Evolutionary conservation across 2,888 invertebrate genomes (phyloP).

Genomic region (Lochmaea capreae): DNA sequence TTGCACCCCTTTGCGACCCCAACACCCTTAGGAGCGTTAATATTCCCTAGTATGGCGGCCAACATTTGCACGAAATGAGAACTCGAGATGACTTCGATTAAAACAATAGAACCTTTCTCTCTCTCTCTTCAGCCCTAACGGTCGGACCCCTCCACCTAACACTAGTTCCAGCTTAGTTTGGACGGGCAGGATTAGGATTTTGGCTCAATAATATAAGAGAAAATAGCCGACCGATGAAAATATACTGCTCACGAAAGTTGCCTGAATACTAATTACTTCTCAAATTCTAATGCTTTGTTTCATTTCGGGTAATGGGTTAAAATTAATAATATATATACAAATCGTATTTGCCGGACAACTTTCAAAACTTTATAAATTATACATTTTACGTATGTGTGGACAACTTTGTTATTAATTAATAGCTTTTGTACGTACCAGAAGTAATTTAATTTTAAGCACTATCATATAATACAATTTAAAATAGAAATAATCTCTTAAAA

Average conservation of each 20-base stretch:
- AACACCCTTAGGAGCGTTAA: slow-evolving; percentile 65
- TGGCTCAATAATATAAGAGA: slow-evolving; percentile 55
- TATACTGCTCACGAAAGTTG: slow-evolving; percentile 35
- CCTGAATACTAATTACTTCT: slow-evolving; percentile 39
- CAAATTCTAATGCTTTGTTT: slow-evolving; percentile 37
- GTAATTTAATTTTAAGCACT: too few relatives aligned
- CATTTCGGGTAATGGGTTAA: slow-evolving; percentile 28
- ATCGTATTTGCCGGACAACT: slow-evolving; percentile 3
- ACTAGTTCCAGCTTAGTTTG: slow-evolving; percentile 58
- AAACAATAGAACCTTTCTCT: slow-evolving; percentile 61
- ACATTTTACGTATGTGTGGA: not conserved
- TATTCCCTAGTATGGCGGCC: slow-evolving; percentile 64
- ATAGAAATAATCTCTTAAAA: too few relatives aligned
- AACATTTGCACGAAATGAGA: slow-evolving; percentile 66
- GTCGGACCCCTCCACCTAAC: slow-evolving; percentile 50
- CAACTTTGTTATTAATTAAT: not conserved
- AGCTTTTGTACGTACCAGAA: not conserved
- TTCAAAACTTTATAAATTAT: slow-evolving; percentile 12
- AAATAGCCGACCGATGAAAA: slow-evolving; percentile 45
- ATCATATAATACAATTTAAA: too few relatives aligned
- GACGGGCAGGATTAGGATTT: slow-evolving; percentile 55
- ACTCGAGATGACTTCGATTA: slow-evolving; percentile 66
- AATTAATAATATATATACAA: slow-evolving; percentile 15
- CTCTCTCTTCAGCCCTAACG: slow-evolving; percentile 33
- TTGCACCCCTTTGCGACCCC: slow-evolving; percentile 53